Base-by-base conservation (phyloP, 2,888 invertebrate species). In the Heteromurus nitidus region DNA sequence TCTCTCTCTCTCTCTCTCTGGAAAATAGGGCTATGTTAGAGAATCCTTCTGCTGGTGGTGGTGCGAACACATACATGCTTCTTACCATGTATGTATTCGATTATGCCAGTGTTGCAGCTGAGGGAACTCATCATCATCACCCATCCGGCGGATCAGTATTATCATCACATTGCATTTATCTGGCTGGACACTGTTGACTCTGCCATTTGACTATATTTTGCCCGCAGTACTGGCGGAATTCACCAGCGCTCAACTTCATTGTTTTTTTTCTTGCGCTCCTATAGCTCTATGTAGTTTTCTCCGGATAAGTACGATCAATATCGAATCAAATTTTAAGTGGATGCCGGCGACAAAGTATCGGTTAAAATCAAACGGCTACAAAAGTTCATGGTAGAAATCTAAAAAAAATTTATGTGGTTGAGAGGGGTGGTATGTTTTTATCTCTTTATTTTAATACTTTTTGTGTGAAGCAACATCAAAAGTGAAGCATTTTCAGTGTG, bases 121-220 rank as follows among this genome's bases (percentile, higher is more conserved):
- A 64, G 73, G 73, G 73, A 73, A 50, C 62, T 73, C 73, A 73
- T 73, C 73, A 70, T 42, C 50, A 58, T 70, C 70, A 36, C 64
- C 62, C 73, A 73, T 73, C 73, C 73, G 73, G 73, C 64, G 22
- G 64, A 72, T 72, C 42, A 42, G 31, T 50, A 58, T 72, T 47
- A 65, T 44, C 36, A 42, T 42, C 47, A 60, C 24, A 24, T 13
- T 50, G 69, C 55, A 31, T 58, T 42, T 11, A 20, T 26, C 31
- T 55, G 20, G 30, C 22, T 31, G 31, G 16, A 24, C 18, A 28
- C 58, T 20, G 22, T 64, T n/a, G 22, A 55, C 55, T 55, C n/a
- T 9, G n/a, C 55, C 55, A 55, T 55, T 55, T 50, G 1, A 36
- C 36, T 47, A 47, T 47, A 47, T 16, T n/a, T 47, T 3, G n/a